Base-by-base conservation (phyloP, 2,797 vertebrate genomes). In the Ceyx erithaca region DNA sequence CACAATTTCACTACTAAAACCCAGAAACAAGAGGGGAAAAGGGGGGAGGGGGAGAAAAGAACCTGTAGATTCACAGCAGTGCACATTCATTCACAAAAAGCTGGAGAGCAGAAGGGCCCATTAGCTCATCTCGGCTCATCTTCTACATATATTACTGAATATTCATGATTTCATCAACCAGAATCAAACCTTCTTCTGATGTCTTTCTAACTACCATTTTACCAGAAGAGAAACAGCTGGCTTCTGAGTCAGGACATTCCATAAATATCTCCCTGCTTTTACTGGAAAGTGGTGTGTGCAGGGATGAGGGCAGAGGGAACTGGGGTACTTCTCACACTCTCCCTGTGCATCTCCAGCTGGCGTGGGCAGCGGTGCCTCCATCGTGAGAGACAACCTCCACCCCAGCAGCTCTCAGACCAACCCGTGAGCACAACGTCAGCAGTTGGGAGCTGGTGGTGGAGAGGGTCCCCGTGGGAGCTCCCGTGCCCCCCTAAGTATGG, bases 221-320 rank as follows among this genome's bases (percentile, higher is more conserved):
- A 97, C 96, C 94, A 93, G 96, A 96, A 94, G 90, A 93, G 87
- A 97, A 97, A 97, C 92, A 95, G 95, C 95, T 95, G 96, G 92
- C 80, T 94, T 96, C 96, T 95, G 93, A 97, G 81, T 96, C 94
- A 96, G 94, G 94, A 94, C 94, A 96, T 92, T 96, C 94, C 94
- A 95, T 95, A 96, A 96, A 96, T 96, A 96, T 94, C 93, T 92
- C 82, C 72, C 87, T 96, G 97, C 89, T 84, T 87, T 94, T 91
- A 61, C 91, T 96, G 96, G 95, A 92, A 78, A 87, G 89, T 84
- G 81, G 84, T 83, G 80, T 81, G 88, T 82, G 92, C 17, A 70
- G 72, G 93, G 91, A 94, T 87, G 96, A 80, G 87, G 86, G 94
- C 80, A 93, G 94, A 86, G 82, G 87, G 95, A 92, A 93, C 55